Evolutionary conservation across 1,140 invertebrate genomes (phyloP), one percentile per base, ranked within the genome.

Genomic region (Trypoxylus dichotomus): DNA sequence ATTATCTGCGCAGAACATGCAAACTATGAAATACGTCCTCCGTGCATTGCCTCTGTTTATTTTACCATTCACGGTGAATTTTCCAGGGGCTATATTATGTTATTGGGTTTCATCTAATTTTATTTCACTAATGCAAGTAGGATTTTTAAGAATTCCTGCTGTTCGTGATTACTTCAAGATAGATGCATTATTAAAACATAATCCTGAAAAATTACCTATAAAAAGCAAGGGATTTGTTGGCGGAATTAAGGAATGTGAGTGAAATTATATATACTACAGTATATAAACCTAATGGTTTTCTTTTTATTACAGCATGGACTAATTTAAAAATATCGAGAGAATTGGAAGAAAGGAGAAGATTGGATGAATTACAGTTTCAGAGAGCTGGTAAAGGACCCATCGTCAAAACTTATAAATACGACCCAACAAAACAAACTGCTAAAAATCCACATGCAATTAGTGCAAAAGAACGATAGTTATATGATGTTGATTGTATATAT

Each of bases 21-120:
- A 90, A 77, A 82, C 90, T 63, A 91, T 95, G 88, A 94, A 92
- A 86, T 94, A 94, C 84, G 84, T 94, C 1, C 82, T 97, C 0
- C 86, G 93, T 80, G 91, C 89, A 1, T 79, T 98, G 42, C 97
- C 97, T 11, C 0, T 98, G 10, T 79, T 96, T 25, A 92, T 96
- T 82, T 91, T 98, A 68, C 94, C 96, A 3, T 93, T 98, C 81
- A 95, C 92, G 15, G 90, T 96, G 27, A 94, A 96, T 84, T 98
- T 98, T 83, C 93, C 95, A n/a, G 91, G 93, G 27, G 96, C 94
- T 15, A 92, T 99, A 82, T 87, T 97, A 25, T 92, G 93, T 47
- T 99, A 99, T 85, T 99, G 97, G 97, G 88, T 91, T 37, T 92
- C 93, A 29, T 94, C 92, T 76, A 99, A 99, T 85, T 88, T 94